Conservation (phyloP, 2,797 vertebrate genomes). For the Macropodus opercularis region DNA sequence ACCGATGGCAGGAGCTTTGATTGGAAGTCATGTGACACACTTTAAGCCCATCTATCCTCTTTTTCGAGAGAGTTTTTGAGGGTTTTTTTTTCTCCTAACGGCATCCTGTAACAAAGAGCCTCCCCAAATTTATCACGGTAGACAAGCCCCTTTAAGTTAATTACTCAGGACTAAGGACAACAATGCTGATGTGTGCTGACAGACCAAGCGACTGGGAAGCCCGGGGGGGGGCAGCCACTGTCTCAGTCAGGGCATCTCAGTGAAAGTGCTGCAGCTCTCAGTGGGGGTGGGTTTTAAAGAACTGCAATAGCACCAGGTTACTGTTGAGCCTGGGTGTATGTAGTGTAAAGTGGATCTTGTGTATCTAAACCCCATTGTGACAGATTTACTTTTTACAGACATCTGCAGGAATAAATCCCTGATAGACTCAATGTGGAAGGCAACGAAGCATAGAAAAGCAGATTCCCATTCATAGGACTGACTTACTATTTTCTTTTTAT, state of each 20-base stretch:
- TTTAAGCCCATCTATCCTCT: slow-evolving; percentile 58
- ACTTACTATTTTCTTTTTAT: slow-evolving; percentile 39
- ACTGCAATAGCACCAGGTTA: slow-evolving; percentile 4
- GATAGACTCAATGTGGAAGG: neutral
- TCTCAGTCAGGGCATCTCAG: slow-evolving; percentile 57
- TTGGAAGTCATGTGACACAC: slow-evolving; percentile 70
- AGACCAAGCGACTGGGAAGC: slow-evolving; percentile 53
- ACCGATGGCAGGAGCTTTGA: slow-evolving; percentile 59
- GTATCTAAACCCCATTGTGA: neutral
- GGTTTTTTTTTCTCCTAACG: slow-evolving; percentile 50
- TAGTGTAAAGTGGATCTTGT: neutral
- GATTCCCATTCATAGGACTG: slow-evolving; percentile 21
- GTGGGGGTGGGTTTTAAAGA: slow-evolving; percentile 38
- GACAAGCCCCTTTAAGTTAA: slow-evolving; percentile 79
- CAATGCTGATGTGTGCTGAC: slow-evolving; percentile 77
- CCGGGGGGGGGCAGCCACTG: slow-evolving; percentile 56
- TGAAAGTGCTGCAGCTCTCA: slow-evolving; percentile 55
- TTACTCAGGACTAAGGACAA: slow-evolving; percentile 71
- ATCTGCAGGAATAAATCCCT: too few species aligned
- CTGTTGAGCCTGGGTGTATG: neutral
- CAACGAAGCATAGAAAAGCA: slow-evolving; percentile 1
- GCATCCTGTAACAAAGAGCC: slow-evolving; percentile 65
- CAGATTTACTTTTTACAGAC: neutral
- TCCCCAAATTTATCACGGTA: slow-evolving; percentile 75
- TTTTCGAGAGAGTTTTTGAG: slow-evolving; percentile 55